Base-by-base conservation (phyloP, 2,113 vertebrate genomes). In the Melozone crissalis region DNA sequence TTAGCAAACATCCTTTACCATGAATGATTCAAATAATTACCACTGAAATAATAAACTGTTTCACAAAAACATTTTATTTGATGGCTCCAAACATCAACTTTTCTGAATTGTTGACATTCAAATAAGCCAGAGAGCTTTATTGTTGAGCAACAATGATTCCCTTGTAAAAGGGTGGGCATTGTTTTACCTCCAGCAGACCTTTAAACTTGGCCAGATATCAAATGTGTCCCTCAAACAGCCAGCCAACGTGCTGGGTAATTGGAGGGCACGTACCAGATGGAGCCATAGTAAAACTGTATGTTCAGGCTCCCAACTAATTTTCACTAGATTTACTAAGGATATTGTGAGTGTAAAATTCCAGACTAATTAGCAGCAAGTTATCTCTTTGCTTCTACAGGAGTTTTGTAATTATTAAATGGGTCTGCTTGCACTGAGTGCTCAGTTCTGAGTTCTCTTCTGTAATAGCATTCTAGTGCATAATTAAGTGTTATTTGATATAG, bases 1-100 rank as follows among this genome's bases (percentile, higher is more conserved):
- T 99, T 99, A 99, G 98, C 98, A 98, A 98, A 98, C 98, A 98
- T 98, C 98, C 98, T 98, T 98, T 98, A 98, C 98, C 98, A 98
- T 98, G 98, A 99, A 98, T 98, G 98, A 98, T 98, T 98, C 98
- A 98, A 98, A 99, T 99, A 98, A 99, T 99, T 99, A 98, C 98
- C 98, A 98, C 98, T 98, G 98, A 98, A 98, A 98, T 98, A 98
- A 98, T 98, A 98, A 98, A 98, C 98, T 98, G 97, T 98, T 98
- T 98, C 98, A 98, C 98, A 98, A 98, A 98, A 98, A 98, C 98
- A 98, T 98, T 98, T 98, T 98, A 98, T 98, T 98, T 98, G 98
- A 98, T 98, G 97, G 97, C 97, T 98, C 98, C 96, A 98, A 98
- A 98, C 98, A 98, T 98, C 98, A 98, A 98, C 98, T 98, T 98